Percentiles rank a stretch among this genome's conserved stretches.
phyloP scores from a whole-genome alignment of 2,888 invertebrate genomes.

The Chalcis sispes region DNA sequence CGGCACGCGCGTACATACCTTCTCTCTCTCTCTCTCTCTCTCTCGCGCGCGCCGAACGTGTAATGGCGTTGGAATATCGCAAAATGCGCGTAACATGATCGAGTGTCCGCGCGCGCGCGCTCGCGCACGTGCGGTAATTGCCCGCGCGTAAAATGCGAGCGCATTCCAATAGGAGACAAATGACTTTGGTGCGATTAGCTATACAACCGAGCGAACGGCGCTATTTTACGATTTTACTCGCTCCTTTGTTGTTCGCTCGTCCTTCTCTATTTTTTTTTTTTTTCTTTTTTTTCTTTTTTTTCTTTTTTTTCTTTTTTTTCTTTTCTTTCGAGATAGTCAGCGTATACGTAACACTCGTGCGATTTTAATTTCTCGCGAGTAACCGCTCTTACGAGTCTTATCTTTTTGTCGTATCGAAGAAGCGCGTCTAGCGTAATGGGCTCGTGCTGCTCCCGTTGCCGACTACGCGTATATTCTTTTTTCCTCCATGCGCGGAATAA shows the following conservation, averaged over 20 bases:
- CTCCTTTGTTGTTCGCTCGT: not conserved
- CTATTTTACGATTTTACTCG: not conserved
- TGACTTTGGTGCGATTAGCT: slow-evolving; percentile 46
- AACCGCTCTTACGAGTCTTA: not conserved
- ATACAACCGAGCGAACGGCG: not conserved
- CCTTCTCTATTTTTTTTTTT: not conserved
- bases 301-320: too few species aligned
- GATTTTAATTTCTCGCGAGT: slow-evolving; percentile 19
- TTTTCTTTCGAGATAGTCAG: too few species aligned
- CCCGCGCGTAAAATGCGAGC: slow-evolving; percentile 14
- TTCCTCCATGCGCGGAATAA: slow-evolving; percentile 21
- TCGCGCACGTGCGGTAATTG: slow-evolving; percentile 49
- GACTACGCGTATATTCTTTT: too few species aligned
- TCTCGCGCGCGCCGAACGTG: slow-evolving; percentile 59
- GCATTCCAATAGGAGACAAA: slow-evolving; percentile 55
- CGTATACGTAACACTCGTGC: not conserved
- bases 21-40: slow-evolving; percentile 62
- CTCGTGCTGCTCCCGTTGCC: too few species aligned
- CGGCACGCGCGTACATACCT: not conserved
- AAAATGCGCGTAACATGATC: slow-evolving; percentile 42
- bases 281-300: too few species aligned
- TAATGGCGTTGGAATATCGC: slow-evolving; percentile 24
- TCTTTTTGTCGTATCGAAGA: slow-evolving; percentile 16
- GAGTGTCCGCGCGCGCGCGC: slow-evolving; percentile 48
- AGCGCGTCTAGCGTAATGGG: not conserved